Evolutionary conservation across 1,140 invertebrate genomes (phyloP), one percentile per base, ranked within the genome.

Genomic region (Platyura marginata): DNA sequence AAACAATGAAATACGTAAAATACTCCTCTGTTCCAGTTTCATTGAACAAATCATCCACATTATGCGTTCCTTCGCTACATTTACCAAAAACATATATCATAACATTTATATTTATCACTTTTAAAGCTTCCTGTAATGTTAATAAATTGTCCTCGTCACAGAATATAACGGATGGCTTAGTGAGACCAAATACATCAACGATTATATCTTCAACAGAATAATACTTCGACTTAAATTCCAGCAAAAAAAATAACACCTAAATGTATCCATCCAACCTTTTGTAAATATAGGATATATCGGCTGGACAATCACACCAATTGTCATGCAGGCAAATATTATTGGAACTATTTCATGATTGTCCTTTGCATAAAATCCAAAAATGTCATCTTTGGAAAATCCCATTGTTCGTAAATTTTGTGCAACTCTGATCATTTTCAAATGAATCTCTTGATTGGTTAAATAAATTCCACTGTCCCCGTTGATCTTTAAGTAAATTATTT

Each of bases 221-320:
- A n/a, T n/a, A n/a, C n/a, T n/a, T n/a, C n/a, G n/a, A n/a, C n/a
- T n/a, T n/a, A n/a, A n/a, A n/a, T n/a, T n/a, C n/a, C n/a, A n/a
- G n/a, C n/a, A n/a, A n/a, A n/a, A n/a, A n/a, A n/a, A n/a, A n/a
- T n/a, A n/a, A n/a, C n/a, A n/a, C n/a, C n/a, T n/a, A n/a, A n/a
- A n/a, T n/a, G n/a, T n/a, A n/a, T n/a, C n/a, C n/a, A n/a, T n/a
- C n/a, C n/a, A 10, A 37, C 35, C 16, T 25, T 36, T 33, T 21
- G 29, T 32, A 15, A 46, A 8, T 11, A 22, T 16, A 1, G 6
- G 2, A 20, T 3, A 25, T 45, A 60, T n/a, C 0, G 57, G 51
- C 0, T 57, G 59, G 40, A 56, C 55, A 21, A 57, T 52, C 10
- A 54, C 51, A 21, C 56, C 55, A 5, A 52, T 59, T 15, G 56